These are phyloP conservation scores for Helobdella robusta DNA, from an alignment of 2,888 invertebrate species.

Conservation along the genomic window DNA sequence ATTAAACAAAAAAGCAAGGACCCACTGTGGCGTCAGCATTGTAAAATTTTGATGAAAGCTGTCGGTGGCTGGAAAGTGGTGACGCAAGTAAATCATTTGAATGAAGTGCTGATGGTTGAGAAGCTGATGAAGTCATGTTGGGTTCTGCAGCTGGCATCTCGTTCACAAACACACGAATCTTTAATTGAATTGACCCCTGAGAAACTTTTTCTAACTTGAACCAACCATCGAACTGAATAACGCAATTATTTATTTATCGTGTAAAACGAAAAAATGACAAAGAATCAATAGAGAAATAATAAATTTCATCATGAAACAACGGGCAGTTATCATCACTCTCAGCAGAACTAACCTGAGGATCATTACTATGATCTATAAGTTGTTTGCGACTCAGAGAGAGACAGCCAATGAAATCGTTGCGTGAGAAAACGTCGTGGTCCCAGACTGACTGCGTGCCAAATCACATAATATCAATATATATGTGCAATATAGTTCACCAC, in stretches of 20 bases:
- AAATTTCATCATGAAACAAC: not conserved
- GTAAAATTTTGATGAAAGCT: no score
- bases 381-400: slow-evolving; percentile 52
- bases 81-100: no score
- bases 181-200: slow-evolving; percentile 4
- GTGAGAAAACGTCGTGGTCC: slow-evolving; percentile 54
- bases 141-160: not conserved
- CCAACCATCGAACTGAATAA: slow-evolving; percentile 13
- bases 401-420: slow-evolving; percentile 54
- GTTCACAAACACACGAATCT: not conserved
- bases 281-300: not conserved
- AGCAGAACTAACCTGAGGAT: slow-evolving; percentile 2
- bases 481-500: no score
- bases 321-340: not conserved
- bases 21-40: no score
- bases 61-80: no score
- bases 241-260: not conserved
- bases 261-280: not conserved
- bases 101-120: not conserved
- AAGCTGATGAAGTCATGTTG: no score
- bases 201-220: slow-evolving; percentile 15
- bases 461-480: no score
- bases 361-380: slow-evolving; percentile 49
- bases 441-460: slow-evolving; percentile 48
- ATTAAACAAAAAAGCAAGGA: no score